Percentiles rank a stretch among this genome's conserved stretches.
Conservation (phyloP, 2,888 invertebrate species). For the Drosophila cognata region DNA sequence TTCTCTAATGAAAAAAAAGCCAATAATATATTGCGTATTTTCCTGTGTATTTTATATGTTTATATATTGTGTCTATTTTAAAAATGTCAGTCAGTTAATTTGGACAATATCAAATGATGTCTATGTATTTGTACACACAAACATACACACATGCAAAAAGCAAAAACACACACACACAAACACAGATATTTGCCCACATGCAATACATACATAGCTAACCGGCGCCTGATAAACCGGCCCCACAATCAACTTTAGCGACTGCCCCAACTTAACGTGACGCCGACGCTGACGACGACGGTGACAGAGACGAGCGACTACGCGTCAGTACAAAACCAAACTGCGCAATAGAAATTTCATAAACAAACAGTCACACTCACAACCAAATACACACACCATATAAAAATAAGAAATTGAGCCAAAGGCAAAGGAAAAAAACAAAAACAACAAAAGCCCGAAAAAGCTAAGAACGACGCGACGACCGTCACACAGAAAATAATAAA, state of each 20-base stretch:
- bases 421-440: conserved; percentile 48
- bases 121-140: neutral
- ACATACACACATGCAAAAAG: neutral
- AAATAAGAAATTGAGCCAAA: conserved; percentile 47
- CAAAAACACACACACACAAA: neutral
- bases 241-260: conserved; percentile 47
- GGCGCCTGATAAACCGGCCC: conserved; percentile 80
- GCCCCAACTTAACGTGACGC: conserved; percentile 49
- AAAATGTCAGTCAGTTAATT: neutral
- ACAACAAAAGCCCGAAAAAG: conserved; percentile 10
- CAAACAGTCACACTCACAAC: conserved; percentile 53
- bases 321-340: conserved; percentile 70
- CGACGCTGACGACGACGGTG: conserved; percentile 12
- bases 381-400: conserved; percentile 24
- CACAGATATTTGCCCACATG: neutral
- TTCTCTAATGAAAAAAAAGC: neutral
- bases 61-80: neutral
- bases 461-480: conserved; percentile 31
- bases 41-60: neutral
- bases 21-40: neutral
- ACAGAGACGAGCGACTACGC: conserved; percentile 24
- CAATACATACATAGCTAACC: conserved; percentile 40
- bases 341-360: conserved; percentile 79
- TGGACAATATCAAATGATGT: neutral
- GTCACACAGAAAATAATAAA: conserved; percentile 61